phyloP scores from a whole-genome alignment of 2,113 vertebrate species.

The Ifrita kowaldi region DNA sequence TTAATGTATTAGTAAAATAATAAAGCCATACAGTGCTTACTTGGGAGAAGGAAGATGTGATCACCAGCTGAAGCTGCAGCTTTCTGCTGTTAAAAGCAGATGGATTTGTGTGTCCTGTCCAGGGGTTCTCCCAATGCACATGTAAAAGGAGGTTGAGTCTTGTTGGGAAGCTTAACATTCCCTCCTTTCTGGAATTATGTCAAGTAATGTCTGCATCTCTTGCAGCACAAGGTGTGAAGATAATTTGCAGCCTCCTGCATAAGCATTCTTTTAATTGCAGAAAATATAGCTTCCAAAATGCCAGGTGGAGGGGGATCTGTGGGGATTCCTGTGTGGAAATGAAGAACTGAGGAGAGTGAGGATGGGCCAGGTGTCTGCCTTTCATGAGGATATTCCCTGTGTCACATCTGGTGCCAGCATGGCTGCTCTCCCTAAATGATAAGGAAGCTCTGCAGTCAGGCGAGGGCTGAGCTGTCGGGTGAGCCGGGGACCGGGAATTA shows the following conservation, averaged over 20 bases:
- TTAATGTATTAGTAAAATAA: background rate
- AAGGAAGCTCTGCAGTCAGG: background rate
- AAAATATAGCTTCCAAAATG: background rate
- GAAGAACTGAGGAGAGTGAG: background rate
- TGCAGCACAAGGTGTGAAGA: background rate
- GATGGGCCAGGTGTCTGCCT: slow-evolving; percentile 34
- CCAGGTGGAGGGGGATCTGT: background rate
- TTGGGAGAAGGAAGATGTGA: background rate
- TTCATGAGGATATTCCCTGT: slow-evolving; percentile 14
- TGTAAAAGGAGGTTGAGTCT: background rate
- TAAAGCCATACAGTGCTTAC: background rate
- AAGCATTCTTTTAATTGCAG: background rate
- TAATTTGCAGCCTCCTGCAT: background rate
- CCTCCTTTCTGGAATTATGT: background rate
- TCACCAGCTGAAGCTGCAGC: background rate
- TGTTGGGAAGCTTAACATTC: background rate
- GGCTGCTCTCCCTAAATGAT: background rate
- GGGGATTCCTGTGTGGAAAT: background rate
- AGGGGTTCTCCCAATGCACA: background rate
- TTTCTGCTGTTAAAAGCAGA: background rate
- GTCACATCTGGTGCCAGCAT: slow-evolving; percentile 48
- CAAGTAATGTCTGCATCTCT: background rate
- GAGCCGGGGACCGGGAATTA: slow-evolving; percentile 20
- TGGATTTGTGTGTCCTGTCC: background rate
- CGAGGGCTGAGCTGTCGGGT: slow-evolving; percentile 50